Conservation (phyloP, 2,888 invertebrate species). For the Tetropium fuscum region DNA sequence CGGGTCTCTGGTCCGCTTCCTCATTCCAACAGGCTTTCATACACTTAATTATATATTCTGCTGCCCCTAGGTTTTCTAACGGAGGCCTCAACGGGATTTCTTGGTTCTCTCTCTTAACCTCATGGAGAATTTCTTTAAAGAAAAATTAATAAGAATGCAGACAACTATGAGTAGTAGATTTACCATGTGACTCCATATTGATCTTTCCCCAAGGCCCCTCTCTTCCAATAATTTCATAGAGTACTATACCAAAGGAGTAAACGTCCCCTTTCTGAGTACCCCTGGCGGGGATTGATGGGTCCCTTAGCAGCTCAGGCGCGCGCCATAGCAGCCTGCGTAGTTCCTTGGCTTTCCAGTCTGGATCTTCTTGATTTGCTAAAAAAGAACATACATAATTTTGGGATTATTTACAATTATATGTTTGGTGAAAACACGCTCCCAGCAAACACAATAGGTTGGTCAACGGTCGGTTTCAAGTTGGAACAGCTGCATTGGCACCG, state of each 20-base stretch:
- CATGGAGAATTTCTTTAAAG: conserved; percentile 64
- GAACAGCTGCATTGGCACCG: too few species aligned
- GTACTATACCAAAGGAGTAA: conserved; percentile 85
- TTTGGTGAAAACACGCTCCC: too few species aligned
- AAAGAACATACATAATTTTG: too few species aligned
- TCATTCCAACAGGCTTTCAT: conserved; percentile 87
- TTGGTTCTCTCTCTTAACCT: conserved; percentile 58
- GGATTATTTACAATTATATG: too few species aligned
- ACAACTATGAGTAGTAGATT: background rate
- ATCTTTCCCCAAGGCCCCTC: conserved; percentile 85
- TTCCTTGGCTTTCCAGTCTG: conserved; percentile 67
- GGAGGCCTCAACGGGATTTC: conserved; percentile 75
- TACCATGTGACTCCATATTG: conserved; percentile 53
- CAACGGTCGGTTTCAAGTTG: too few species aligned
- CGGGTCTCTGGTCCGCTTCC: conserved; percentile 81
- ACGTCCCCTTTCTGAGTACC: conserved; percentile 90
- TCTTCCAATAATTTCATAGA: conserved; percentile 86
- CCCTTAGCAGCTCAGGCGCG: conserved; percentile 81
- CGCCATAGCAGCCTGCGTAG: conserved; percentile 75
- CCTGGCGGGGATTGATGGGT: conserved; percentile 69
- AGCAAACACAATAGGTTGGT: too few species aligned
- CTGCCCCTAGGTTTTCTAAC: conserved; percentile 73
- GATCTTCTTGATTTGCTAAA: conserved; percentile 73
- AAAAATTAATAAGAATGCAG: conserved; percentile 5
- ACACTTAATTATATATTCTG: conserved; percentile 80